Conservation (phyloP, 2,113 vertebrate genomes). For the Lepus americanus region DNA sequence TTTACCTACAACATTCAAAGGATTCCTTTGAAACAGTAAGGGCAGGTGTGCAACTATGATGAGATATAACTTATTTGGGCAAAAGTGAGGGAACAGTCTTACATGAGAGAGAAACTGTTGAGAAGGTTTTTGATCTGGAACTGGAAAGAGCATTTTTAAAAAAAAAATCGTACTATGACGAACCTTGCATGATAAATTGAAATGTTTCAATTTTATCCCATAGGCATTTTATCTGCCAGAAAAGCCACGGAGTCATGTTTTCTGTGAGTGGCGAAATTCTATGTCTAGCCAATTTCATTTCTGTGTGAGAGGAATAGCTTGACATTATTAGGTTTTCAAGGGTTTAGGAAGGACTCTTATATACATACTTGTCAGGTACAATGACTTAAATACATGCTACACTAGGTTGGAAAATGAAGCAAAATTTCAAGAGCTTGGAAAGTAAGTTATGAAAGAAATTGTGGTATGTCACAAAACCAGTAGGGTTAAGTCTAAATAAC, state of each 20-base stretch:
- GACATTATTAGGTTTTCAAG: background rate
- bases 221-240: background rate
- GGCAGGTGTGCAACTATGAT: background rate
- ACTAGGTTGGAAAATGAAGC: background rate
- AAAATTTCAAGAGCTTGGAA: background rate
- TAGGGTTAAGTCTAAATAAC: background rate
- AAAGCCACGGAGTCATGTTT: slow-evolving; percentile 2
- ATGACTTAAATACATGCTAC: background rate
- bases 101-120: slow-evolving; percentile 12
- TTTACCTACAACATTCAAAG: background rate
- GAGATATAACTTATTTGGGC: background rate
- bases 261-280: background rate
- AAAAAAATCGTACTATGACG: background rate
- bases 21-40: background rate
- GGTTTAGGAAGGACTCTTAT: background rate
- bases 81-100: background rate
- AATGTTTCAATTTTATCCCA: slow-evolving; percentile 45
- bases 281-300: background rate
- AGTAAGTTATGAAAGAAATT: background rate
- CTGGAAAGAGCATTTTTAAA: background rate
- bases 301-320: background rate
- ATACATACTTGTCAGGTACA: background rate
- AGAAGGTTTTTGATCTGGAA: background rate
- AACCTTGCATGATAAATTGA: slow-evolving; percentile 22
- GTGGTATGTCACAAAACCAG: background rate